These are phyloP conservation scores for Muntiacus reevesi DNA, from an alignment of 2,113 vertebrate genomes.

Conservation along the genomic window DNA sequence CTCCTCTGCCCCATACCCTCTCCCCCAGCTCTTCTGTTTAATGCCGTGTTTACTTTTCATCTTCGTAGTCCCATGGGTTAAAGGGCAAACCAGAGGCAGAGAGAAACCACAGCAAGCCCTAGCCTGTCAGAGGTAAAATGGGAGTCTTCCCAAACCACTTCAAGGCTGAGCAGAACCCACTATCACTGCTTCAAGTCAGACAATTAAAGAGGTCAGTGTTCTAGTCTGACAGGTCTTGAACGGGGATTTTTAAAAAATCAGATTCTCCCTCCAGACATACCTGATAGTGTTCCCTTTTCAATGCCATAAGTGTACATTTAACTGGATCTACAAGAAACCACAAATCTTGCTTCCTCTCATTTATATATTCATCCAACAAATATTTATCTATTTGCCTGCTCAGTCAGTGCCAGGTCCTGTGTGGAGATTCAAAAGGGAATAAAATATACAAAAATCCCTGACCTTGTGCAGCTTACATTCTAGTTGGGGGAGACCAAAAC, in stretches of 20 bases:
- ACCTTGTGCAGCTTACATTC: not conserved
- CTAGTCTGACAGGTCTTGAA: not conserved
- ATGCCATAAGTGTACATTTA: not conserved
- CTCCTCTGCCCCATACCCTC: conserved; percentile 45
- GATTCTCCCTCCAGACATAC: not conserved
- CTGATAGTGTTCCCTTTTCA: not conserved
- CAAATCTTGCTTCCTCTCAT: not conserved
- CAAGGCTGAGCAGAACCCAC: not conserved
- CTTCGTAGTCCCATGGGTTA: conserved; percentile 44
- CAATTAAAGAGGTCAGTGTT: conserved; percentile 23
- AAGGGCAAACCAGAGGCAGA: conserved; percentile 74
- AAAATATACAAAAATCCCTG: not conserved
- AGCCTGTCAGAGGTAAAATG: conserved; percentile 35
- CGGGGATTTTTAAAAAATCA: conserved; percentile 3
- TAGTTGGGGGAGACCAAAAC: not conserved
- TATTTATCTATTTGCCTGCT: not conserved
- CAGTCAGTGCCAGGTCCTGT: not conserved
- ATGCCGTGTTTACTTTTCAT: conserved; percentile 69
- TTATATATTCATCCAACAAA: not conserved
- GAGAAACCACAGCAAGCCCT: conserved; percentile 62
- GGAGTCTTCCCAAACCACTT: conserved; percentile 55
- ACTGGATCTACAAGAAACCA: not conserved
- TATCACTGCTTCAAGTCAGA: not conserved
- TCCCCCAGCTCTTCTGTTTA: conserved; percentile 57
- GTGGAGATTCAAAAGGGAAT: not conserved